Conservation (phyloP, 2,113 vertebrate genomes). For the Gobiocypris rarus region DNA sequence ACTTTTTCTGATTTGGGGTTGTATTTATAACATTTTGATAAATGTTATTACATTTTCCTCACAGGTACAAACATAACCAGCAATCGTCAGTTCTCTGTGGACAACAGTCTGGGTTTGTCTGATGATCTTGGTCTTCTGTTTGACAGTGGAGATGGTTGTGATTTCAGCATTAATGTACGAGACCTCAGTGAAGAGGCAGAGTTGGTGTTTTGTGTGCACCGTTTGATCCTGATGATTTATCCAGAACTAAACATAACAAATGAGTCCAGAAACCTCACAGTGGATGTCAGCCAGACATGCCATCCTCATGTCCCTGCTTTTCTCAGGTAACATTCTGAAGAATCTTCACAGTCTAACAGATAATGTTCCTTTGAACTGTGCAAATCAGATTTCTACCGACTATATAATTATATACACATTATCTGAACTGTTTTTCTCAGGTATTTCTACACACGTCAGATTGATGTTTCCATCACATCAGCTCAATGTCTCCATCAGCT, state of each 20-base stretch:
- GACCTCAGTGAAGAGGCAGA: constrained; percentile 43
- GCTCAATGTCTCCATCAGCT: constrained; percentile 79
- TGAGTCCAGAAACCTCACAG: constrained; percentile 39
- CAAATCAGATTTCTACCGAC: background rate
- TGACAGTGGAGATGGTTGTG: constrained; percentile 69
- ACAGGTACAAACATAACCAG: background rate
- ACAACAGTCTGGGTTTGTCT: constrained; percentile 71
- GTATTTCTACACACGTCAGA: constrained; percentile 77
- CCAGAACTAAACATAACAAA: constrained; percentile 50
- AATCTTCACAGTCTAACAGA: too few species aligned
- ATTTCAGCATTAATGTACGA: constrained; percentile 65
- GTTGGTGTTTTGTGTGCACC: constrained; percentile 71
- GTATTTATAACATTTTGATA: background rate
- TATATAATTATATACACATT: too few species aligned
- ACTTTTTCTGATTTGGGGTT: too few species aligned
- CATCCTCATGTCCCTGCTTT: constrained; percentile 66
- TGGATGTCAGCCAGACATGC: constrained; percentile 65
- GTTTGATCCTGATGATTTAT: constrained; percentile 67
- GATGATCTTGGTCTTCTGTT: constrained; percentile 69
- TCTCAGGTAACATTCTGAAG: constrained; percentile 65
- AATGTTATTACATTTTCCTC: constrained; percentile 32
- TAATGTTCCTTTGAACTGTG: background rate
- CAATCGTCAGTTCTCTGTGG: constrained; percentile 57
- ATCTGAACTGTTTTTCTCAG: constrained; percentile 53
- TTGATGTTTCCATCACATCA: constrained; percentile 63